Percentiles rank a stretch among this genome's conserved stretches.
Conservation (phyloP, 2,113 vertebrate genomes). For the Emberiza fucata region DNA sequence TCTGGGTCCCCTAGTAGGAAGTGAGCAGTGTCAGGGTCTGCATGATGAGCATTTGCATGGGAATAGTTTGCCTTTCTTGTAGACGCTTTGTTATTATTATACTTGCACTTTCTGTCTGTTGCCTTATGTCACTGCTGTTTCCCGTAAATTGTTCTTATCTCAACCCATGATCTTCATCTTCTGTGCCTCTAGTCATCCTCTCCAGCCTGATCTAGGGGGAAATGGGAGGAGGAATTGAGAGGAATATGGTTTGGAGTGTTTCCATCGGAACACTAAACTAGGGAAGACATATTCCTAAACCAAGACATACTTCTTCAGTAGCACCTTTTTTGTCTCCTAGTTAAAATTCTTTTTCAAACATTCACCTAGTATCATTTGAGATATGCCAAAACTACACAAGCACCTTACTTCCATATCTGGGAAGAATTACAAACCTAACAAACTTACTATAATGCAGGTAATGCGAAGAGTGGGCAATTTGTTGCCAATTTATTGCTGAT, state of each 20-base stretch:
- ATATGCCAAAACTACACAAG: not conserved
- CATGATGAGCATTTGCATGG: not conserved
- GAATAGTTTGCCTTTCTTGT: not conserved
- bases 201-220: not conserved
- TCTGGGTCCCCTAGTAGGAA: rapidly evolving
- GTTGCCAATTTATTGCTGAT: not conserved
- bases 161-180: not conserved
- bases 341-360: not conserved
- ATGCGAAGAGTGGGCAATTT: not conserved
- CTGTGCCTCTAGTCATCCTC: not conserved
- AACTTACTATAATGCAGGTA: not conserved
- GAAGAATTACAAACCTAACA: not conserved
- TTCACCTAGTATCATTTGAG: not conserved
- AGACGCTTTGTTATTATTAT: not conserved
- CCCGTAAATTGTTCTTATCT: not conserved
- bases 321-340: not conserved
- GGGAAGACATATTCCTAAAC: not conserved
- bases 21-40: not conserved
- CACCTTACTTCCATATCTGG: not conserved
- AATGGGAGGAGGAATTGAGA: not conserved
- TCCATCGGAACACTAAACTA: not conserved
- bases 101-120: not conserved
- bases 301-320: not conserved
- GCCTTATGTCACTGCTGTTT: not conserved
- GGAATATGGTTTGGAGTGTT: not conserved